phyloP scores from a whole-genome alignment of 1,140 invertebrate species.

The Musca domestica region DNA sequence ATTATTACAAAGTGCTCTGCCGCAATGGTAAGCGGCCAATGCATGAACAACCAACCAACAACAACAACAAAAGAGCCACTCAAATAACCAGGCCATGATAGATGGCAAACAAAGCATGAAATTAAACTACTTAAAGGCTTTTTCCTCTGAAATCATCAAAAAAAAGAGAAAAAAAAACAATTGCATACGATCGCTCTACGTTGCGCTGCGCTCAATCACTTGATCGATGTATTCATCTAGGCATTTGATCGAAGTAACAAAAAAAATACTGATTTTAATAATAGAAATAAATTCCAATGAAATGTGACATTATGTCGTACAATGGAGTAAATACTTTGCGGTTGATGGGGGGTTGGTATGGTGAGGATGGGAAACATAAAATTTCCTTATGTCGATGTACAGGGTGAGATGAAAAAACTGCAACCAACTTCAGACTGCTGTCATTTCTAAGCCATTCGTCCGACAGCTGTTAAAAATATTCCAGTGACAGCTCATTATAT shows the following conservation, averaged over 20 bases:
- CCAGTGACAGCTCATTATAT: too few relatives aligned
- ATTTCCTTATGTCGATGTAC: too few relatives aligned
- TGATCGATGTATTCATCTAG: too few relatives aligned
- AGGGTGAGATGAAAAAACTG: too few relatives aligned
- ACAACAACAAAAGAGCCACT: background rate
- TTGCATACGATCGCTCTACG: background rate
- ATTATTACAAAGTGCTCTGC: too few relatives aligned
- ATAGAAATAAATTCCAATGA: slow-evolving; percentile 6
- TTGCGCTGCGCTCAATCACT: too few relatives aligned
- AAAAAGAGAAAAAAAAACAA: background rate
- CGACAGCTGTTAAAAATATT: too few relatives aligned
- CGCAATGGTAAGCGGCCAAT: too few relatives aligned
- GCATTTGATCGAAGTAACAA: background rate
- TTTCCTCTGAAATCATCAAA: background rate
- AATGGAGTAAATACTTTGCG: background rate
- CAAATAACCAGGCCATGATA: background rate
- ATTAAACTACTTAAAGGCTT: slow-evolving; percentile 14
- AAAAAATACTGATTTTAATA: background rate
- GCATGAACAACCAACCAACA: background rate
- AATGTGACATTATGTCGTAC: slow-evolving; percentile 14
- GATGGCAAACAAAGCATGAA: slow-evolving; percentile 1
- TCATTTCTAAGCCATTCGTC: too few relatives aligned
- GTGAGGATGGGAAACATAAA: too few relatives aligned
- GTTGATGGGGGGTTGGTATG: too few relatives aligned
- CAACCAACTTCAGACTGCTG: too few relatives aligned